Conservation (phyloP, 2,797 vertebrate genomes). For the Glossophaga mutica region DNA sequence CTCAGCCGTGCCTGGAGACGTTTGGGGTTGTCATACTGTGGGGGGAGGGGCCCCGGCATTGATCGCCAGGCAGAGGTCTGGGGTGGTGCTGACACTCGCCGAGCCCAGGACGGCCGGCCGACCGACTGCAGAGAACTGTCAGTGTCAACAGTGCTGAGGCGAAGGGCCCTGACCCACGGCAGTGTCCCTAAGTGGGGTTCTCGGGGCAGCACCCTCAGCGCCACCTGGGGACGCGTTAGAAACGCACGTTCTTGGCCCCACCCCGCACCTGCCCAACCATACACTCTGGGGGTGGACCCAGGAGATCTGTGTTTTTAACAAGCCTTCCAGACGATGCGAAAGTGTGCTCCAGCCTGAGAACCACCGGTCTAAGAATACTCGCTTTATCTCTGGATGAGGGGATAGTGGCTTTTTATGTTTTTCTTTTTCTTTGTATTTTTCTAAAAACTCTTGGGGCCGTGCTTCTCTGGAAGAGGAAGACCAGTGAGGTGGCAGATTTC, state of each 20-base stretch:
- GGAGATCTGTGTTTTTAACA: background rate
- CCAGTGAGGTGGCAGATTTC: background rate
- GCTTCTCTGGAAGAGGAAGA: background rate
- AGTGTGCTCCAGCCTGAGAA: fast-evolving
- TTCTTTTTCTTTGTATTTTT: background rate
- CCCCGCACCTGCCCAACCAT: background rate
- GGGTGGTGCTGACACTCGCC: fast-evolving
- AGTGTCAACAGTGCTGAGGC: fast-evolving
- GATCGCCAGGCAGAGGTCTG: background rate
- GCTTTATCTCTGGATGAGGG: background rate
- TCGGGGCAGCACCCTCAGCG: fast-evolving
- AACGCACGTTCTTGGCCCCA: background rate
- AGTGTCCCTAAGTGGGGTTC: background rate
- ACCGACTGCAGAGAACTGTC: background rate
- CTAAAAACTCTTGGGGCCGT: background rate
- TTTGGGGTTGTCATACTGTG: background rate
- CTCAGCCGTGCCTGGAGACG: background rate
- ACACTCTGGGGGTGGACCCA: background rate
- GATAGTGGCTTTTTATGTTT: background rate
- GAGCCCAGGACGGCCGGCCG: fast-evolving
- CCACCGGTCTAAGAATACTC: background rate
- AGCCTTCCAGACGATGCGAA: background rate
- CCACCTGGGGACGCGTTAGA: background rate
- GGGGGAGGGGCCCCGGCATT: background rate
- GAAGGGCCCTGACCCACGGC: background rate